A percentile compares a stretch with the other conserved stretches of the same genome.
Conservation (phyloP, 2,113 vertebrate species). For the Ciconia maguari region DNA sequence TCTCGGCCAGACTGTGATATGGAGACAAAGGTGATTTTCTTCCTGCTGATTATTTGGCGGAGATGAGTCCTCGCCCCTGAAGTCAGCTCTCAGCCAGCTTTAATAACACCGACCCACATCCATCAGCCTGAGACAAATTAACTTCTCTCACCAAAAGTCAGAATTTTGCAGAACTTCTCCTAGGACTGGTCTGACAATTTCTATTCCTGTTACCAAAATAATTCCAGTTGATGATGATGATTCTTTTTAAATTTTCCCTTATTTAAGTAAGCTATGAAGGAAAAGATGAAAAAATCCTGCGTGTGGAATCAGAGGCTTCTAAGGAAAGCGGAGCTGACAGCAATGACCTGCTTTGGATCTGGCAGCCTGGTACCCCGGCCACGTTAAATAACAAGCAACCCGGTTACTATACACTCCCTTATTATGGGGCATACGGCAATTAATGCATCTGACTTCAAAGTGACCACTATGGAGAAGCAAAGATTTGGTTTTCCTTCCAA, state of each 20-base stretch:
- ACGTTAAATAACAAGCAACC: too few species aligned
- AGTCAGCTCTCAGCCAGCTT: background rate
- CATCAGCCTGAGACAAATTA: background rate
- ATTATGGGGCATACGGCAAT: rapidly evolving
- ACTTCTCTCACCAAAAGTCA: background rate
- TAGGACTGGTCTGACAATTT: background rate
- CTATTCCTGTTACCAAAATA: background rate
- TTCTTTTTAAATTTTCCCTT: background rate
- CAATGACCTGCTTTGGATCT: background rate
- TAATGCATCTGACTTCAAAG: background rate
- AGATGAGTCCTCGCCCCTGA: background rate
- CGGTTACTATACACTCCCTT: background rate
- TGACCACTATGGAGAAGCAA: background rate
- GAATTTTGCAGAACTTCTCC: background rate
- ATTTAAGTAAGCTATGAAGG: background rate
- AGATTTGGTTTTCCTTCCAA: background rate
- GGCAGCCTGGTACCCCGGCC: background rate
- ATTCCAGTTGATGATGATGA: too few species aligned
- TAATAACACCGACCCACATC: background rate
- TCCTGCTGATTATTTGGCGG: background rate
- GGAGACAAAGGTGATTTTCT: background rate
- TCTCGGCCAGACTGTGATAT: background rate
- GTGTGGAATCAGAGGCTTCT: background rate
- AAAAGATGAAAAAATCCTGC: background rate
- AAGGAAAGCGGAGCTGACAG: background rate